Evolutionary conservation across 2,797 vertebrate species (phyloP).

Genomic region (Jordanella pulchra): DNA sequence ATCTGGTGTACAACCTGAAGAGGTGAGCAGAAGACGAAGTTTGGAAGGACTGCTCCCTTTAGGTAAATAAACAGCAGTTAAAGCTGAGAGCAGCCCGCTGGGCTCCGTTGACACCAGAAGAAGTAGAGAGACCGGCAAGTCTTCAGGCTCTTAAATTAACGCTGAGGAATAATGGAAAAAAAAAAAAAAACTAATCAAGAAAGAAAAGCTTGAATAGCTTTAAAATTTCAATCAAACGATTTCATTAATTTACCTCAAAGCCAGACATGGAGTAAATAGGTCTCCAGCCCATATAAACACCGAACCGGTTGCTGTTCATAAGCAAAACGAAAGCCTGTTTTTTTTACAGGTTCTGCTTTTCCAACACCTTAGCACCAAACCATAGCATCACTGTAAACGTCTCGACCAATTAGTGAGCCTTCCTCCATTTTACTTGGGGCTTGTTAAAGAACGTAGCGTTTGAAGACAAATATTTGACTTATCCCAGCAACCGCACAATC

Average conservation of each 20-base stretch:
- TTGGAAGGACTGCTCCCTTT: conserved; percentile 58
- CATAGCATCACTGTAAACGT: neutral
- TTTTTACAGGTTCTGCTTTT: neutral
- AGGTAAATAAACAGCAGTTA: conserved; percentile 66
- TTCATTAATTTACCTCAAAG: neutral
- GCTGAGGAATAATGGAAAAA: conserved; percentile 29
- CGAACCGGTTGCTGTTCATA: neutral
- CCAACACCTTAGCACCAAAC: neutral
- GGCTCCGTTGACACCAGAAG: conserved; percentile 62
- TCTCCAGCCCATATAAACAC: no score
- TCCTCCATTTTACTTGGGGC: neutral
- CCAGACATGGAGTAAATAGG: neutral
- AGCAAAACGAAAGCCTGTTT: neutral
- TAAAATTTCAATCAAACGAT: neutral
- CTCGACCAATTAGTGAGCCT: neutral
- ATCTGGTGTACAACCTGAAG: conserved; percentile 8
- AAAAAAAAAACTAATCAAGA: no score
- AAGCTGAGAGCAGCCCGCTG: conserved; percentile 58
- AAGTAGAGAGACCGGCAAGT: conserved; percentile 55
- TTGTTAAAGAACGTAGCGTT: neutral
- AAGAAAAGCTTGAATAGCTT: neutral
- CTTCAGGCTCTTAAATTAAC: conserved; percentile 43
- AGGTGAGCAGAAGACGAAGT: conserved; percentile 7
- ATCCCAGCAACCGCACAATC: neutral
- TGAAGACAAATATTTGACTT: neutral